Percentiles rank a stretch among this genome's conserved stretches.
phyloP scores from a whole-genome alignment of 2,113 vertebrate genomes.

The Nycticebus coucang region DNA sequence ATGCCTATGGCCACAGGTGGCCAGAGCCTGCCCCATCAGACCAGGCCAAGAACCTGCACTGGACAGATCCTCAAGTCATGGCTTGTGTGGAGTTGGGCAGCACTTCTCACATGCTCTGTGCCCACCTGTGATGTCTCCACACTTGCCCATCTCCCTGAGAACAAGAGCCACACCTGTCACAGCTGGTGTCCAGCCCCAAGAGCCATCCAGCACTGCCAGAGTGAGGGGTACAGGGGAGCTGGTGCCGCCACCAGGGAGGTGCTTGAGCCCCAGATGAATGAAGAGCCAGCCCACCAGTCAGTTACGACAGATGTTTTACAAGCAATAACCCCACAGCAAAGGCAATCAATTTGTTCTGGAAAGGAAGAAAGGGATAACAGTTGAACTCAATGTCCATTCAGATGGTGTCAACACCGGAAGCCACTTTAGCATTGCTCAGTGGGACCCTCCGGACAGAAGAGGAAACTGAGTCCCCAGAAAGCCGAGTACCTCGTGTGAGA shows the following conservation, averaged over 20 bases:
- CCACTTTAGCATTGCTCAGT: rapidly evolving
- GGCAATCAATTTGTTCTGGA: background rate
- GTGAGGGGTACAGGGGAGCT: background rate
- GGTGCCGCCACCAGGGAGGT: rapidly evolving
- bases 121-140: no score
- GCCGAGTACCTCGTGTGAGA: background rate
- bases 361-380: rapidly evolving
- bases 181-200: no score
- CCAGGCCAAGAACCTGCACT: background rate
- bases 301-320: background rate
- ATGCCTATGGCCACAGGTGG: background rate
- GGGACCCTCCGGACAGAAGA: rapidly evolving
- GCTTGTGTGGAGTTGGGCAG: no score
- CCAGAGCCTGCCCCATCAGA: background rate
- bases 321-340: background rate
- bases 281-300: background rate
- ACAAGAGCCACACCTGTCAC: no score
- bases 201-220: background rate
- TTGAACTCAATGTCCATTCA: no score
- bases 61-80: no score
- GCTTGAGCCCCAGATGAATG: rapidly evolving
- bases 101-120: no score
- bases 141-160: no score
- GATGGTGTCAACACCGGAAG: background rate
- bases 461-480: background rate